Conservation (phyloP, 2,888 invertebrate species). For the Hybos culiciformis region DNA sequence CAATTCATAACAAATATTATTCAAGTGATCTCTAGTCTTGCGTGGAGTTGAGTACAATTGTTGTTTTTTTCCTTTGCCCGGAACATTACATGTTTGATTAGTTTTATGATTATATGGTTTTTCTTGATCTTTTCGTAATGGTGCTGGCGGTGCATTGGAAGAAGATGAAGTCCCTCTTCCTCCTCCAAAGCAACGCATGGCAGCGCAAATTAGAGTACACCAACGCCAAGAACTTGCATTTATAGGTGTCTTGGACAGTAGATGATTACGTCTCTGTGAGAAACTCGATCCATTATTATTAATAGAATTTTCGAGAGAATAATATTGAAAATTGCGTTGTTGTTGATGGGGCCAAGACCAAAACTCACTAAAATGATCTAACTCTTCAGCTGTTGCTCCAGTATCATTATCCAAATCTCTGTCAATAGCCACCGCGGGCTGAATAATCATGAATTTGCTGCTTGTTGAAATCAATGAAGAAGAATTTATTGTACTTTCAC, state of each 20-base stretch:
- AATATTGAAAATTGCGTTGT: not conserved
- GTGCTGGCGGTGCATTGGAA: slow-evolving; percentile 26
- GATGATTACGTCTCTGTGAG: slow-evolving; percentile 22
- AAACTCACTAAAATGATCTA: too few relatives aligned
- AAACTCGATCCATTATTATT: slow-evolving; percentile 17
- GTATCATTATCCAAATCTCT: slow-evolving; percentile 28
- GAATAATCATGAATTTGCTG: slow-evolving; percentile 34
- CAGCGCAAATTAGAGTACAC: slow-evolving; percentile 33
- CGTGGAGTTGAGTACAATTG: slow-evolving; percentile 28
- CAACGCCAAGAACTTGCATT: slow-evolving; percentile 32
- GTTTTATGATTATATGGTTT: not conserved
- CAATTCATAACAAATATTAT: slow-evolving; percentile 35
- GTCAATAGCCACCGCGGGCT: slow-evolving; percentile 35
- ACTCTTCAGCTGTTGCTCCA: slow-evolving; percentile 20
- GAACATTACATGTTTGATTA: not conserved
- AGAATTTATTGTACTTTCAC: not conserved
- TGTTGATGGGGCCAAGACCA: not conserved
- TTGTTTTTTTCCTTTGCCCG: too few relatives aligned
- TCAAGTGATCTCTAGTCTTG: slow-evolving; percentile 32
- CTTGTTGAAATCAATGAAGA: too few relatives aligned
- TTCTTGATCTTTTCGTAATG: slow-evolving; percentile 17
- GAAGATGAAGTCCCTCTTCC: slow-evolving; percentile 18
- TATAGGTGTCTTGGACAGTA: slow-evolving; percentile 26
- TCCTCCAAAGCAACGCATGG: slow-evolving; percentile 35
- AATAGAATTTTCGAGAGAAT: slow-evolving; percentile 11